Evolutionary conservation across 2,797 vertebrate species (phyloP), one percentile per base, ranked within the genome.

Genomic region (Nasua narica): DNA sequence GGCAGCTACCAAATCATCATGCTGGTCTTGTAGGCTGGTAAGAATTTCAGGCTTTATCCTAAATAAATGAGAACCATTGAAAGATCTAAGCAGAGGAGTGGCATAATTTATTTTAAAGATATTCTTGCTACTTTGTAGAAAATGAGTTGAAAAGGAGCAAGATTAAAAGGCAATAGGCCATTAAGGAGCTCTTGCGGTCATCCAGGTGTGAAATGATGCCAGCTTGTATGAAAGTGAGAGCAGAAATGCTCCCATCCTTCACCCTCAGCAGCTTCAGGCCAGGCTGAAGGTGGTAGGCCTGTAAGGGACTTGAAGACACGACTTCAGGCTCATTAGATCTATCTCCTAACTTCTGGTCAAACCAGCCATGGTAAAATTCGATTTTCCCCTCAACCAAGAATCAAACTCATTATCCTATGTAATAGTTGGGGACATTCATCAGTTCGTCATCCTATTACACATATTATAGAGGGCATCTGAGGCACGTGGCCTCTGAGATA

Each of bases 21-120:
- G 16, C 52, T 32, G 15, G 25, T 52, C 60, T 35, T 27, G n/a
- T 9, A 67, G 23, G 15, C 8, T 52, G 18, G 23, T 29, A 74
- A 81, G 46, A 69, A 56, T 67, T 72, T 83, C 29, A 74, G 21
- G 25, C 56, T 84, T 91, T 67, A 10, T 37, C 56, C 52, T 58
- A 14, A 94, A 21, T 65, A 7, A 7, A 37, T 8, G 48, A n/a
- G 54, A 92, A 35, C 15, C 37, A 70, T 0, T 48, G 29, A 84
- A 96, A 76, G 46, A 82, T 48, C 50, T 81, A 89, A 89, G 78
- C 50, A 74, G 48, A 87, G 60, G 52, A 56, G 7, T 43, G 69
- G 25, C 86, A 50, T 81, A 94, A 95, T 95, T 96, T 96, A 83
- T 87, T 86, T 94, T 84, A 90, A 95, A 95, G 48, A 74, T 90